Conservation (phyloP, 2,888 invertebrate genomes). For the Dugesia japonica region DNA sequence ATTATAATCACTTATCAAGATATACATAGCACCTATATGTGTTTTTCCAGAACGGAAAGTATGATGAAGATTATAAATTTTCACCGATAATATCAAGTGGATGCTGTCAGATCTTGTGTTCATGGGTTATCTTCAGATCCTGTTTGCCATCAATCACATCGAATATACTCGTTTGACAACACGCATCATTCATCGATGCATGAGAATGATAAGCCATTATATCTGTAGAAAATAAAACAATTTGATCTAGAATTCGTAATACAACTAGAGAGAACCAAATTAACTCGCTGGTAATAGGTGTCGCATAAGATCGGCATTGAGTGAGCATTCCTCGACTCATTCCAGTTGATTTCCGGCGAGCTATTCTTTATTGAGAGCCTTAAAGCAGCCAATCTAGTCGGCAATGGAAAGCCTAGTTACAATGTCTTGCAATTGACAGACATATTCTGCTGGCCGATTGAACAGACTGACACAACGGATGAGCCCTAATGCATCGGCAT, state of each 20-base stretch:
- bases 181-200: conserved; percentile 20
- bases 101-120: conserved; percentile 20
- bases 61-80: not conserved
- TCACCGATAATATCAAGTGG: conserved; percentile 20
- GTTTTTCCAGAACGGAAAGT: not conserved
- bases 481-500: conserved; percentile 20
- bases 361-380: conserved; percentile 16
- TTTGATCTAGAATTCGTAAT: conserved; percentile 12
- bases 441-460: conserved; percentile 20
- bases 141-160: conserved; percentile 6
- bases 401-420: conserved; percentile 10
- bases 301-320: conserved; percentile 20
- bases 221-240: not conserved
- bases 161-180: conserved; percentile 15
- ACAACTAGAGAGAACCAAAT: not conserved
- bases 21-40: not conserved
- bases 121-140: conserved; percentile 16
- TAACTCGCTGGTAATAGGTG: not conserved
- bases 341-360: conserved; percentile 16
- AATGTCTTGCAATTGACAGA: conserved; percentile 15
- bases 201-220: not conserved
- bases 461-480: conserved; percentile 16
- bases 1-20: conserved; percentile 16
- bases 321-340: conserved; percentile 13
- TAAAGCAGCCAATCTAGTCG: conserved; percentile 13